Evolutionary conservation across 1,140 invertebrate species (phyloP).

Genomic region (Penaeus indicus): DNA sequence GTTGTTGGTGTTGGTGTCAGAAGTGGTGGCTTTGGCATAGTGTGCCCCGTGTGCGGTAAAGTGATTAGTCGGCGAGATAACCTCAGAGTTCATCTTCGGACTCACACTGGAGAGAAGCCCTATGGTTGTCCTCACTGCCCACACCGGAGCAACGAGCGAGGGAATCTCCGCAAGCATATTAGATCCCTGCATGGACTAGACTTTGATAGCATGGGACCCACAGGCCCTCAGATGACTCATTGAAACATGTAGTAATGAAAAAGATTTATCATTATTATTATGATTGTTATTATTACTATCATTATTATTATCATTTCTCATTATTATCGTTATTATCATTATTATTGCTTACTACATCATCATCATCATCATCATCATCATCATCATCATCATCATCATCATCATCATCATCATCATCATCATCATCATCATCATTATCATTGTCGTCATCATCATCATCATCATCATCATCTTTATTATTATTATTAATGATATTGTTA

Average conservation of each 20-base stretch:
- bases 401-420: too few species aligned
- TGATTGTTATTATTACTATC: too few species aligned
- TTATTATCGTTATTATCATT: too few species aligned
- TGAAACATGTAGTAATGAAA: neutral
- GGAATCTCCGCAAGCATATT: constrained; percentile 67
- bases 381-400: too few species aligned
- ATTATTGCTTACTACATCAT: too few species aligned
- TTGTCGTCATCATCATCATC: too few species aligned
- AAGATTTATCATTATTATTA: too few species aligned
- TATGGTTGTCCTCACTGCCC: constrained; percentile 56
- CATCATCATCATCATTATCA: too few species aligned
- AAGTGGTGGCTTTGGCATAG: constrained; percentile 55
- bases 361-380: too few species aligned
- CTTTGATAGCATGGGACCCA: constrained; percentile 9
- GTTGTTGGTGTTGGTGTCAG: constrained; percentile 39
- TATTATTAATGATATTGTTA: too few species aligned
- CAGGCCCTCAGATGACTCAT: neutral
- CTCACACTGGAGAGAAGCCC: constrained; percentile 58
- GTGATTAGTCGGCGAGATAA: constrained; percentile 67
- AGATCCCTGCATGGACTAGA: constrained; percentile 53
- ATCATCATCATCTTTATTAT: too few species aligned
- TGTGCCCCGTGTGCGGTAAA: constrained; percentile 66
- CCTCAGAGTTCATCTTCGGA: constrained; percentile 66
- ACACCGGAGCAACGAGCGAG: constrained; percentile 60
- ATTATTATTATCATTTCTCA: too few species aligned